Evolutionary conservation across 2,888 invertebrate genomes (phyloP).

Genomic region (Drosophila austrosaltans): DNA sequence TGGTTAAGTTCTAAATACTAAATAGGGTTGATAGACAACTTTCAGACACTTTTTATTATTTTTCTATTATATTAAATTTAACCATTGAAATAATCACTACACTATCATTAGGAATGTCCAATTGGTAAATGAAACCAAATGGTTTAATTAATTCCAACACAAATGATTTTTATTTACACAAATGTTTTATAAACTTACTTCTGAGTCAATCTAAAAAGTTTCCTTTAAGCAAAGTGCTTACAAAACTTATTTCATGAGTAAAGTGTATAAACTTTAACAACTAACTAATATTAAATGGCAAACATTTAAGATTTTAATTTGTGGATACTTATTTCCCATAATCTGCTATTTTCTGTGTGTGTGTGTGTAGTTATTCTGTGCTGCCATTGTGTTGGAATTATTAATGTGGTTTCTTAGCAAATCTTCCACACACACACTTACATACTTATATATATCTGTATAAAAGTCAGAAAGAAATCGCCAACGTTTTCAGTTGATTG

Average conservation of each 20-base stretch:
- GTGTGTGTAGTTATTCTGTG: slow-evolving; percentile 3
- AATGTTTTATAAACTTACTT: background rate
- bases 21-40: no score
- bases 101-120: no score
- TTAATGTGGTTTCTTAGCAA: slow-evolving; percentile 44
- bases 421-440: slow-evolving; percentile 30
- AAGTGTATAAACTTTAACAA: background rate
- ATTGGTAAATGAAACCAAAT: no score
- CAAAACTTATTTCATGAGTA: background rate
- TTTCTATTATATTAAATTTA: no score
- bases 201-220: background rate
- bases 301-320: slow-evolving; percentile 3
- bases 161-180: background rate
- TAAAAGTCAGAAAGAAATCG: slow-evolving; percentile 55
- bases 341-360: slow-evolving; percentile 13
- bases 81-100: no score
- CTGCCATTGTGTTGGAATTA: slow-evolving; percentile 34
- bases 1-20: no score
- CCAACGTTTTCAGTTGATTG: slow-evolving; percentile 73
- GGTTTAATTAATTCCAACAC: no score
- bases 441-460: slow-evolving; percentile 30
- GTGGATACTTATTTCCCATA: slow-evolving; percentile 39
- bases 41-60: no score
- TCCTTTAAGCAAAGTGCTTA: background rate
- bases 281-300: background rate